These are phyloP conservation scores for Furnarius figulus DNA, from an alignment of 2,113 vertebrate species.

Conservation along the genomic window DNA sequence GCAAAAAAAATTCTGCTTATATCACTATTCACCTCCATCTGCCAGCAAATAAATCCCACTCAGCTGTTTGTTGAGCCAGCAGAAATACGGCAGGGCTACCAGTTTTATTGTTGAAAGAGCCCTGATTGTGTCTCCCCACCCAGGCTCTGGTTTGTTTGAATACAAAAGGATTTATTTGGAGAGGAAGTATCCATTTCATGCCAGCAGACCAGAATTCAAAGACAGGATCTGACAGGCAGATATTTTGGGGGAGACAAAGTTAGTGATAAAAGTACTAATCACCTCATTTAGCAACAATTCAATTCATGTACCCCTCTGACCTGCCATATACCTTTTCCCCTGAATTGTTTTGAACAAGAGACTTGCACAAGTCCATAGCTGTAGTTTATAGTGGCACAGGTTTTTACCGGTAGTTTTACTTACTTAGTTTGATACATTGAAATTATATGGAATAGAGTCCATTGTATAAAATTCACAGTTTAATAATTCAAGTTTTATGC, in stretches of 20 bases:
- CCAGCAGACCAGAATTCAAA: not conserved
- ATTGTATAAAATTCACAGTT: not conserved
- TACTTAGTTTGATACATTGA: not conserved
- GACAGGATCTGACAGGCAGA: not conserved
- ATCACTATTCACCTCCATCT: not conserved
- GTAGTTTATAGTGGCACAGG: not conserved
- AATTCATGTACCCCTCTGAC: not conserved
- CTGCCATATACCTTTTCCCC: not conserved
- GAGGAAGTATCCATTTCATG: not conserved
- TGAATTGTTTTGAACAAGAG: not conserved
- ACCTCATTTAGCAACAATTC: not conserved
- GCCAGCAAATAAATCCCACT: slow-evolving; percentile 13
- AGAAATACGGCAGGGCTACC: not conserved
- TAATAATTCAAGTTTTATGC: not conserved
- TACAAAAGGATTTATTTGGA: not conserved
- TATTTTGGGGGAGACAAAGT: not conserved
- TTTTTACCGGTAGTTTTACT: not conserved
- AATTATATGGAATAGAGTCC: not conserved
- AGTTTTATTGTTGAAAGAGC: not conserved
- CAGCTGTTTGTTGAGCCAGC: not conserved
- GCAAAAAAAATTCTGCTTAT: not conserved
- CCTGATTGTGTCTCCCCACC: not conserved
- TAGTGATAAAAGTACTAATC: not conserved
- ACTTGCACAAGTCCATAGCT: rapidly evolving
- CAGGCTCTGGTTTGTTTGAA: not conserved